phyloP scores from a whole-genome alignment of 1,140 invertebrate species.

The Palaemon carinicauda region DNA sequence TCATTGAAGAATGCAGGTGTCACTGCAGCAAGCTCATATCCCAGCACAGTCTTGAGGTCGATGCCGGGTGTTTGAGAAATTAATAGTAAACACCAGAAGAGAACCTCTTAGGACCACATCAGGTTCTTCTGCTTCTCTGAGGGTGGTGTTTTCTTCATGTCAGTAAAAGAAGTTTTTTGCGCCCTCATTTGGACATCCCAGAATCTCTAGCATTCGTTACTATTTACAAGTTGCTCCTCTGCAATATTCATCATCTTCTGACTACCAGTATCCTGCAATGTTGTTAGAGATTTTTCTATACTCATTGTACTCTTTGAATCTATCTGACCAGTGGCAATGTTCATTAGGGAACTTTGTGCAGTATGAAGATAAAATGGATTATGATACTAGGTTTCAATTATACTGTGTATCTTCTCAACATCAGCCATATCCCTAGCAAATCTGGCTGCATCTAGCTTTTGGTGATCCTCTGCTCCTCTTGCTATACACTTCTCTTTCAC shows the following conservation, averaged over 20 bases:
- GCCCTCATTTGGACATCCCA: constrained; percentile 7
- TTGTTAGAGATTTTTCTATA: constrained; percentile 24
- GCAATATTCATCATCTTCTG: constrained; percentile 1
- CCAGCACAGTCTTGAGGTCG: background rate
- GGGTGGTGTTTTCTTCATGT: no score
- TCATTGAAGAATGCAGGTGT: constrained; percentile 20
- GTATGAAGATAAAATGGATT: background rate
- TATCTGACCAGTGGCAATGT: constrained; percentile 27
- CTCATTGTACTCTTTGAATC: constrained; percentile 5
- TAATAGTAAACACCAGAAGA: background rate
- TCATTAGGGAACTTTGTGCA: constrained; percentile 22
- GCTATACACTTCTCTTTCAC: no score
- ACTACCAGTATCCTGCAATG: constrained; percentile 16
- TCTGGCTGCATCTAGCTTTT: no score
- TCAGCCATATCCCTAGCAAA: no score
- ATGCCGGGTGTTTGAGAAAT: background rate
- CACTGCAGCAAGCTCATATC: constrained; percentile 10
- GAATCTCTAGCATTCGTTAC: constrained; percentile 9
- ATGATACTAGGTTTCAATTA: background rate
- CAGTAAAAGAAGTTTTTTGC: background rate
- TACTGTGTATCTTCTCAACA: constrained; percentile 20
- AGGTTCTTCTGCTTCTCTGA: background rate
- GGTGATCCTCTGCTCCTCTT: no score
- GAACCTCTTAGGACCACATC: background rate
- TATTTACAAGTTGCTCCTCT: background rate